phyloP scores from a whole-genome alignment of 2,888 invertebrate genomes.

The Hydraecia micacea region DNA sequence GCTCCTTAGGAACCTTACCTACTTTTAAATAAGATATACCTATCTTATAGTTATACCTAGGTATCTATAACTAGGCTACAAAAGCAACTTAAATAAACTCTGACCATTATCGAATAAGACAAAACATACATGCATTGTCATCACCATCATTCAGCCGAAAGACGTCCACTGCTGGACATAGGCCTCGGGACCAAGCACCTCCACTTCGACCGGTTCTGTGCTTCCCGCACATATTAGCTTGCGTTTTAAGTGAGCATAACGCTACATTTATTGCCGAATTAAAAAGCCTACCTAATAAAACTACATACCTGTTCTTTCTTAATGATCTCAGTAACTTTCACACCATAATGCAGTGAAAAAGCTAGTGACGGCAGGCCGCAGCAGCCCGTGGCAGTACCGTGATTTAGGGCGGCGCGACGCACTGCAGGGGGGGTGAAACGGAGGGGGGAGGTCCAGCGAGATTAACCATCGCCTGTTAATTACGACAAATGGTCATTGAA shows the following conservation, averaged over 20 bases:
- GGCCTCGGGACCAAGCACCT: neutral
- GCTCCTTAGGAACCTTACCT: too few species aligned
- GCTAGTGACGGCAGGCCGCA: conserved; percentile 54
- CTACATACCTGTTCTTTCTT: neutral
- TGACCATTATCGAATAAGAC: too few species aligned
- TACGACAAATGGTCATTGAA: conserved; percentile 85
- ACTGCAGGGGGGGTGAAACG: conserved; percentile 51
- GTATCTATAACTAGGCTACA: neutral
- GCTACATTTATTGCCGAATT: neutral
- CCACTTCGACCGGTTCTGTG: neutral
- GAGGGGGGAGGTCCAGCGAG: conserved; percentile 67
- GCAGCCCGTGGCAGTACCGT: conserved; percentile 73
- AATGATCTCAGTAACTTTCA: conserved; percentile 4
- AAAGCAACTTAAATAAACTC: neutral
- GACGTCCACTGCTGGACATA: neutral
- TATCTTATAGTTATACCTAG: too few species aligned
- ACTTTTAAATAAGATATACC: too few species aligned
- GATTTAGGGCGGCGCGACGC: conserved; percentile 87
- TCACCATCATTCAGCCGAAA: neutral
- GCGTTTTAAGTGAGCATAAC: too few species aligned
- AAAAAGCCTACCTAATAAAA: neutral
- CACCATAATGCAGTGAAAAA: conserved; percentile 51
- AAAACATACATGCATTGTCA: neutral
- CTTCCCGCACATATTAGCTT: too few species aligned
- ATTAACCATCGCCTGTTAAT: conserved; percentile 87